Conservation (phyloP, 2,113 vertebrate genomes). For the Phylloscopus trochilus region DNA sequence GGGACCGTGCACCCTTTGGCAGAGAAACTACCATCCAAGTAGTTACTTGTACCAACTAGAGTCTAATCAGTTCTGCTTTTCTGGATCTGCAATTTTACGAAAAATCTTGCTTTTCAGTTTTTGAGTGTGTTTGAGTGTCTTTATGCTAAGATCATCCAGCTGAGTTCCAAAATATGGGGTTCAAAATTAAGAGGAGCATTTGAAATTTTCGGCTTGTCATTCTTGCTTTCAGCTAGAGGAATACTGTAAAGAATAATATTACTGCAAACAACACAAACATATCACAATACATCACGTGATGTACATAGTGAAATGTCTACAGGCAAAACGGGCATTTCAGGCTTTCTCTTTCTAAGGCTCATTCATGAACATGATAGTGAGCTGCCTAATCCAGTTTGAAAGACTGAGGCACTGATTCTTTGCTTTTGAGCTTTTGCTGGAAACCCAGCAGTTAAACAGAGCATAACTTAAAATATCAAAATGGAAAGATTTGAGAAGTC, state of each 20-base stretch:
- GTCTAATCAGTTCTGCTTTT: neutral
- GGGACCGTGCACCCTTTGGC: neutral
- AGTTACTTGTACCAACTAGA: neutral
- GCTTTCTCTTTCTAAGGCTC: neutral
- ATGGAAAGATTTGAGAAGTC: neutral
- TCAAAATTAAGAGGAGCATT: neutral
- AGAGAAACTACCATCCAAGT: neutral
- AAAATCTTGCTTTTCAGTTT: neutral
- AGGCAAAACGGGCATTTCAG: neutral
- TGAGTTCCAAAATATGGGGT: neutral
- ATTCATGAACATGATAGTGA: neutral
- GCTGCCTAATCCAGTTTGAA: neutral
- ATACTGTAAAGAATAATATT: neutral
- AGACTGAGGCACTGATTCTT: neutral
- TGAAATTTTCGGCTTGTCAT: neutral
- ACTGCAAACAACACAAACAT: neutral
- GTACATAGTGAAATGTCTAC: neutral
- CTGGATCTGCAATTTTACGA: neutral
- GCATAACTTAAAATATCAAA: neutral
- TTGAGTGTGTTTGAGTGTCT: neutral
- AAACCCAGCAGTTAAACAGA: neutral
- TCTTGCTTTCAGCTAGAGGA: neutral
- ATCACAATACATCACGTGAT: rapidly evolving
- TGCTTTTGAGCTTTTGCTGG: neutral
- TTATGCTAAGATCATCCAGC: neutral